Evolutionary conservation across 2,888 invertebrate species (phyloP), one percentile per base, ranked within the genome.

Genomic region (Latrodectus elegans): DNA sequence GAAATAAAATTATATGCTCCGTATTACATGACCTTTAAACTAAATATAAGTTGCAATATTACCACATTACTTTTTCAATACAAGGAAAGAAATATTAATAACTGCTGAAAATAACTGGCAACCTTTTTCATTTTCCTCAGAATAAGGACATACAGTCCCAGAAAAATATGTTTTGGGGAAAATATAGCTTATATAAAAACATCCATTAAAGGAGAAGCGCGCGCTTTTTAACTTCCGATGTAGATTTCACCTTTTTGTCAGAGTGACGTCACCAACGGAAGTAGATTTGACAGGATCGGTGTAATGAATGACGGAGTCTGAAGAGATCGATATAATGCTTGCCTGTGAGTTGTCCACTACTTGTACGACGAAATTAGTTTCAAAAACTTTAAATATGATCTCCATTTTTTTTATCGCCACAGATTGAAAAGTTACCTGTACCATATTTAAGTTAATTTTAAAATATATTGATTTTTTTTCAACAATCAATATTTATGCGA

Each of bases 161-260:
- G 82, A 75, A 82, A n/a, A 82, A 82, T 81, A 64, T 68, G 64
- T 22, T 67, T 73, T 51, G 49, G 64, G 65, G 64, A 74, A 81
- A 74, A 68, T 67, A n/a, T 55, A 49, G 76, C 64, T n/a, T n/a
- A 51, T 60, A 73, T 22, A 52, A 49, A 64, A 72, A 22, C 76
- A 60, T 77, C 76, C 71, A 83, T 83, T 77, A 70, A 60, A 75
- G 38, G 71, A 49, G 60, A 72, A 83, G 76, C 65, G 83, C 76
- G 76, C 83, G 83, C 49, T 83, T 83, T 83, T 83, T 71, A 65
- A 83, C 83, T 83, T 83, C 83, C 83, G 83, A 70, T 51, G 55
- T 64, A 26, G 70, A 51, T 60, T 77, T 64, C 52, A 68, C 76
- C 83, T 70, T 76, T 77, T 64, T 10, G n/a, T 60, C 49, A 10